Evolutionary conservation across 1,140 invertebrate genomes (phyloP), one percentile per base, ranked within the genome.

Genomic region (Trypoxylus dichotomus): DNA sequence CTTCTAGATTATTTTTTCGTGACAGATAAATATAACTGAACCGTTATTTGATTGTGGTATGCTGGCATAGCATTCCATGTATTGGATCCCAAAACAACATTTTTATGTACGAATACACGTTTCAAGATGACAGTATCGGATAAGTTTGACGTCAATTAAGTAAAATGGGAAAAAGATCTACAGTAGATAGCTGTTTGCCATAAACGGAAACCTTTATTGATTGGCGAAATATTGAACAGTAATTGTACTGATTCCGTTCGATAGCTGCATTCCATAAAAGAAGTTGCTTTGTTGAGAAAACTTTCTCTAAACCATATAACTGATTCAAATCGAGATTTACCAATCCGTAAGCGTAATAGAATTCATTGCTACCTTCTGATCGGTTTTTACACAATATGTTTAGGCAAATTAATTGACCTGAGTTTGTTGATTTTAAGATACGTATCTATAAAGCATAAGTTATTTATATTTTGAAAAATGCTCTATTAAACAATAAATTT

Each of bases 201-300:
- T 42, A 47, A 74, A 74, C 13, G 32, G 42, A 47, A 74, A 42
- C 32, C 29, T 10, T 42, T 21, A 6, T 42, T 74, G 32, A 47
- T 74, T 21, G 21, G 73, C 11, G 32, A 29, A n/a, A 74, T 74
- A 74, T 42, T 74, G 13, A 41, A 42, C 73, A 15, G 73, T 68
- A 29, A 68, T 68, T 68, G 60, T 68, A 68, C 27, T 27, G 60
- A 68, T 68, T 68, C 24, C 24, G 60, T 68, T 68, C 60, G 60
- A 27, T 68, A 68, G 27, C 60, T 68, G 15, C 60, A 68, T 68
- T 68, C 60, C 27, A 24, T 68, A 68, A 68, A 68, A 68, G 60
- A 68, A 54, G 47, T 5, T 54, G 47, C 47, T 54, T 54, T 54
- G 47, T 54, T 19, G 47, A 19, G n/a, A 54, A 54, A 19, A 54